These are phyloP conservation scores for Spatula versicolor DNA, from an alignment of 2,797 vertebrate genomes.

Conservation along the genomic window DNA sequence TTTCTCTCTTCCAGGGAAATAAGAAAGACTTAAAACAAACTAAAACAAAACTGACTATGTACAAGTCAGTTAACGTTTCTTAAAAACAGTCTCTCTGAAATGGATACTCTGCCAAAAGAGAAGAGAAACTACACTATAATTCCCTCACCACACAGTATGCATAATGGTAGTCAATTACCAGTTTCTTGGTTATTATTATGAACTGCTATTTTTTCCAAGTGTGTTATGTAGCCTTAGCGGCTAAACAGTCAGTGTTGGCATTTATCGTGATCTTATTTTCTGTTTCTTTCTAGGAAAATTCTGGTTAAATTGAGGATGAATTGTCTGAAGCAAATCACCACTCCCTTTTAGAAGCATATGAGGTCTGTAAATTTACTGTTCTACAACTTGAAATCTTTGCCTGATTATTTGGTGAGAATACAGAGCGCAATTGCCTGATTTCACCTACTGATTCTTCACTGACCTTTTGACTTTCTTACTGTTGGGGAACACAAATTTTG, in stretches of 20 bases:
- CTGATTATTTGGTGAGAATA: not conserved
- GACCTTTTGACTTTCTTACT: not conserved
- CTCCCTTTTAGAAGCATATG: not conserved
- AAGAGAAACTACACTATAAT: not conserved
- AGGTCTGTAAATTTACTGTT: not conserved
- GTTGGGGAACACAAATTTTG: constrained; percentile 23
- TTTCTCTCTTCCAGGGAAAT: not conserved
- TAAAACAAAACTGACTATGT: not conserved
- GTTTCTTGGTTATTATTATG: not conserved
- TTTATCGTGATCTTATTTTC: not conserved
- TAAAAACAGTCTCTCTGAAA: not conserved
- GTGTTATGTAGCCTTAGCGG: not conserved
- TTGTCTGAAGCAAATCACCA: not conserved
- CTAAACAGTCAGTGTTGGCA: not conserved
- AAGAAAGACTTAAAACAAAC: not conserved
- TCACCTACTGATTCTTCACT: not conserved
- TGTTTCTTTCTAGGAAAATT: not conserved
- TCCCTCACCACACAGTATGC: not conserved
- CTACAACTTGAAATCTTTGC: not conserved
- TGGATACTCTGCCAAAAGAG: not conserved
- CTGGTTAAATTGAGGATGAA: not conserved
- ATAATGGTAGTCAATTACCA: not conserved
- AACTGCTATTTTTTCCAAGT: not conserved
- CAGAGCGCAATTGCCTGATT: rapidly evolving
- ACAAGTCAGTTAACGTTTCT: not conserved